A percentile compares a stretch with the other conserved stretches of the same genome.
phyloP scores from a whole-genome alignment of 2,888 invertebrate species.

The Tigriopus californicus region DNA sequence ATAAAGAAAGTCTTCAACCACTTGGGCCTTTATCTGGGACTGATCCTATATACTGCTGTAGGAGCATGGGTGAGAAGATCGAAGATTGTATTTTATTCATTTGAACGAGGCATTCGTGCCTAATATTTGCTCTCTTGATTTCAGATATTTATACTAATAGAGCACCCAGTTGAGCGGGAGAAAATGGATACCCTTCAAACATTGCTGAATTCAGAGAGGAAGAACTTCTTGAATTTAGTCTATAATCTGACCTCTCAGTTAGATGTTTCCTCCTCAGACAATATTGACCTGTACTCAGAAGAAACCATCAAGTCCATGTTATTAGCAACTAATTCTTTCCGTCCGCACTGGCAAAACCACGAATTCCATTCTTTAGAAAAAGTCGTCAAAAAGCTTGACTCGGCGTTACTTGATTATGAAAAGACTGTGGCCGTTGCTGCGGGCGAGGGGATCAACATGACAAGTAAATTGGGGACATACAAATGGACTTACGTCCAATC shows the following conservation, averaged over 20 bases:
- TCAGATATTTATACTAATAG: background rate
- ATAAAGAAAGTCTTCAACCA: slow-evolving; percentile 2
- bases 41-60: slow-evolving; percentile 1
- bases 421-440: slow-evolving; percentile 6
- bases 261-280: background rate
- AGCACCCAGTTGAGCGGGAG: background rate
- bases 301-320: too few relatives aligned
- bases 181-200: background rate
- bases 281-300: background rate
- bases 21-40: slow-evolving; percentile 6
- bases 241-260: slow-evolving; percentile 1
- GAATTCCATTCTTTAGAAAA: background rate
- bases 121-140: background rate
- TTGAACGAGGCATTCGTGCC: too few relatives aligned
- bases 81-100: background rate
- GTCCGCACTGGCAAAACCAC: background rate
- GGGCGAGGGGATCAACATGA: background rate
- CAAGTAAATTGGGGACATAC: slow-evolving; percentile 1
- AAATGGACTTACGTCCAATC: slow-evolving; percentile 60
- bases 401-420: slow-evolving; percentile 7
- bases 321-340: background rate
- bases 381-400: background rate
- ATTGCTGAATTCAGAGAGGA: background rate
- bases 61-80: slow-evolving; percentile 3
- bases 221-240: slow-evolving; percentile 2